These are phyloP conservation scores for Anastrepha ludens DNA, from an alignment of 1,140 invertebrate genomes.

Conservation along the genomic window DNA sequence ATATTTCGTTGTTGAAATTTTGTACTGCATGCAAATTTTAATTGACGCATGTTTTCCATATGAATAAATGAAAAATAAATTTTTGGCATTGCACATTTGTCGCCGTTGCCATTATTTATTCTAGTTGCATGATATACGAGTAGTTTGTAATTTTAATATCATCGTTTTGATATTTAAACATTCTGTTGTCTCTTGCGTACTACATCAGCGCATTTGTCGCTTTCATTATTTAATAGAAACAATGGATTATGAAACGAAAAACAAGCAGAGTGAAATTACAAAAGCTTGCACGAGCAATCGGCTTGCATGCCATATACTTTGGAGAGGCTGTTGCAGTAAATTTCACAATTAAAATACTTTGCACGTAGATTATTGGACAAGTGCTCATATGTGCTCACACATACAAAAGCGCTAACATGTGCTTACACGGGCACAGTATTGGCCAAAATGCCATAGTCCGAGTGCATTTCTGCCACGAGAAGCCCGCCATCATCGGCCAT, in stretches of 20 bases:
- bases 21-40: neutral
- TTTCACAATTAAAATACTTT: neutral
- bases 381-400: neutral
- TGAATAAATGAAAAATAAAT: conserved; percentile 13
- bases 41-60: conserved; percentile 11
- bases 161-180: neutral
- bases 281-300: neutral
- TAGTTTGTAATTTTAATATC: conserved; percentile 37
- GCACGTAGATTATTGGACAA: neutral
- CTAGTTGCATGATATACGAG: neutral
- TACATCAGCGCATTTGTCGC: neutral
- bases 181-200: neutral
- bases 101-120: neutral
- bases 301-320: neutral
- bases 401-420: neutral
- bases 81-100: neutral
- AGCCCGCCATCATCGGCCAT: no score
- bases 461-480: no score
- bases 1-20: neutral
- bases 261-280: neutral
- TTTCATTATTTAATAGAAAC: conserved; percentile 13
- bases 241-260: neutral
- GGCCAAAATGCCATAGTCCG: no score
- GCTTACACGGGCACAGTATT: neutral
- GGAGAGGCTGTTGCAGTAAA: neutral